Conservation (phyloP, 2,797 vertebrate genomes). For the Enteromius viviparus region DNA sequence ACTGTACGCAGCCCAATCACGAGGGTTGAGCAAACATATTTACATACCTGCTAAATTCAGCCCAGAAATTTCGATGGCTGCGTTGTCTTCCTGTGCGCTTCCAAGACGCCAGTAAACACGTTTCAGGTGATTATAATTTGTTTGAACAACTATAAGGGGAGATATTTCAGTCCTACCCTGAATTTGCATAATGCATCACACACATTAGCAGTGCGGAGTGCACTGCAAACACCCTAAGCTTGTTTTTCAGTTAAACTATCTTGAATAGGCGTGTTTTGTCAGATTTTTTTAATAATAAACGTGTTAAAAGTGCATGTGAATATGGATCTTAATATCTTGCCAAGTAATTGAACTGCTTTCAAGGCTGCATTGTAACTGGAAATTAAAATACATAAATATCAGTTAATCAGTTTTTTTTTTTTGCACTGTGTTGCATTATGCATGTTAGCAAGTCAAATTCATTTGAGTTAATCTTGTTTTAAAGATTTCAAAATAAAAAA, state of each 20-base stretch:
- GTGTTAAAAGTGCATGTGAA: not conserved
- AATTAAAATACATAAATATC: not conserved
- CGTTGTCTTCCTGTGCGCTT: not conserved
- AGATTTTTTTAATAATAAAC: not conserved
- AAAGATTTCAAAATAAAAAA: not conserved
- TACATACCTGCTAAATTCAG: slow-evolving; percentile 36
- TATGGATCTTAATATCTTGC: not conserved
- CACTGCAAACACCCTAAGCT: not conserved
- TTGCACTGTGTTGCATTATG: not conserved
- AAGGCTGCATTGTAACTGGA: not conserved
- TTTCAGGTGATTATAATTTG: slow-evolving; percentile 15
- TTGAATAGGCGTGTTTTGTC: not conserved
- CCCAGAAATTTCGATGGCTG: not conserved
- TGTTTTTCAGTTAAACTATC: not conserved
- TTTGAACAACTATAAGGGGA: not conserved
- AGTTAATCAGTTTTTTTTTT: not conserved
- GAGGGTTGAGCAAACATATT: slow-evolving; percentile 45
- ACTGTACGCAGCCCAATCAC: slow-evolving; percentile 32
- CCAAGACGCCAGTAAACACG: not conserved
- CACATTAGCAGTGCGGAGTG: not conserved
- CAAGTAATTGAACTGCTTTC: not conserved
- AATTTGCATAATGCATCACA: not conserved
- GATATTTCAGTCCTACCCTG: not conserved
- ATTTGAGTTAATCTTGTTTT: not conserved
- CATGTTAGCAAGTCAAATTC: not conserved